A percentile compares a stretch with the other conserved stretches of the same genome.
Evolutionary conservation across 2,797 vertebrate genomes (phyloP).

Genomic region (Sebastes nivosus): DNA sequence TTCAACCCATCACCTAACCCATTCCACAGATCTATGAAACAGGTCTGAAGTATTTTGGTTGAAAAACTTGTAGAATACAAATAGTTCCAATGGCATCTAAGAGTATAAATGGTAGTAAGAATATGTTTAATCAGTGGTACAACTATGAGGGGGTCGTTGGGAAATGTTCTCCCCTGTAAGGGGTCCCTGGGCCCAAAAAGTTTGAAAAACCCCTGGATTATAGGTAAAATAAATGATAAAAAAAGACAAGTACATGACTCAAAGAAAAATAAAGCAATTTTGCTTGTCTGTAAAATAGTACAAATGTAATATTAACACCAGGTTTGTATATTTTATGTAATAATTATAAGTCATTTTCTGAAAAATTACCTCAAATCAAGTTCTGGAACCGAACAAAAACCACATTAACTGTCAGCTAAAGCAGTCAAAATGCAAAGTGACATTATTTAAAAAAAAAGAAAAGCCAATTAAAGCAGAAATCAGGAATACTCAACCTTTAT

Average conservation of each 20-base stretch:
- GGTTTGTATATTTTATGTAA: neutral
- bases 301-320: neutral
- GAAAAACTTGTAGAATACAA: no score
- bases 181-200: no score
- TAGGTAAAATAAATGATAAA: neutral
- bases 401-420: neutral
- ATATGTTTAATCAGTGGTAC: no score
- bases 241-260: neutral
- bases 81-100: no score
- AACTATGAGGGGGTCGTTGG: no score
- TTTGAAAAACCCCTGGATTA: no score
- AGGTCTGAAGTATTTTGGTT: no score
- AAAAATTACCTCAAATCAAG: neutral
- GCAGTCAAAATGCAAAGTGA: neutral
- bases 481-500: constrained; percentile 38
- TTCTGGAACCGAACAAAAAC: neutral
- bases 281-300: neutral
- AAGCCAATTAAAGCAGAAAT: neutral
- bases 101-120: no score
- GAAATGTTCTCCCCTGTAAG: fast-evolving
- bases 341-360: neutral
- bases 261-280: neutral
- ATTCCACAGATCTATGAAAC: no score
- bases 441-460: neutral
- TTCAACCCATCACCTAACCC: no score